Evolutionary conservation across 2,888 invertebrate species (phyloP).

Genomic region (Helobdella robusta): DNA sequence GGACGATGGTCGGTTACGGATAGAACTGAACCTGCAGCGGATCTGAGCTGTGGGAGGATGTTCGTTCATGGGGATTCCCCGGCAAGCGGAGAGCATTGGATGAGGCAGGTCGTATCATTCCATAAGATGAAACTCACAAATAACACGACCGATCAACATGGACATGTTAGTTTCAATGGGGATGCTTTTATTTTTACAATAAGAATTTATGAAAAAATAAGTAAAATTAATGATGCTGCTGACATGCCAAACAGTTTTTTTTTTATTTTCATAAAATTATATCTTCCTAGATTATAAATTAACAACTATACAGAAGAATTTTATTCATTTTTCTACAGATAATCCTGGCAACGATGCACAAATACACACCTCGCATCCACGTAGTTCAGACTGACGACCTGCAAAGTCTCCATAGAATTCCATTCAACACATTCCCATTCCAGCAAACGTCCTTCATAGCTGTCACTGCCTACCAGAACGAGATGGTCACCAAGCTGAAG

Average conservation of each 20-base stretch:
- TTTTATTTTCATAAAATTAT: too few relatives aligned
- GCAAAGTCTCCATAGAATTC: slow-evolving; percentile 47
- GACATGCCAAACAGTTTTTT: too few relatives aligned
- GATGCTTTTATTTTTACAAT: too few relatives aligned
- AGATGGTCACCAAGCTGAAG: slow-evolving; percentile 52
- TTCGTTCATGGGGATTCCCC: slow-evolving; percentile 81
- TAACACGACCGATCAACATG: slow-evolving; percentile 67
- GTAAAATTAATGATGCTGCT: too few relatives aligned
- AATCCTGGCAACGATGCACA: slow-evolving; percentile 51
- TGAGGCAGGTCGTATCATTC: slow-evolving; percentile 67
- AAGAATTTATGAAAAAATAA: too few relatives aligned
- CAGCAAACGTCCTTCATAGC: slow-evolving; percentile 49
- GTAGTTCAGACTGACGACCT: slow-evolving; percentile 58
- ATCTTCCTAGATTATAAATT: too few relatives aligned
- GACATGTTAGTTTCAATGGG: slow-evolving; percentile 55
- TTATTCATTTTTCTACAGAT: too few relatives aligned
- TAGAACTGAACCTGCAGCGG: slow-evolving; percentile 62
- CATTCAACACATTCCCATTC: slow-evolving; percentile 48
- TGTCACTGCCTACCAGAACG: slow-evolving; percentile 50
- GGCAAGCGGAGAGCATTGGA: slow-evolving; percentile 75
- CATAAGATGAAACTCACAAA: slow-evolving; percentile 80
- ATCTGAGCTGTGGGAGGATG: slow-evolving; percentile 55
- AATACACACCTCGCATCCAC: slow-evolving; percentile 49
- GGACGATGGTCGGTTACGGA: slow-evolving; percentile 76
- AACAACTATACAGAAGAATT: too few relatives aligned